Conservation (phyloP, 2,888 invertebrate species). For the Ctena decussata region DNA sequence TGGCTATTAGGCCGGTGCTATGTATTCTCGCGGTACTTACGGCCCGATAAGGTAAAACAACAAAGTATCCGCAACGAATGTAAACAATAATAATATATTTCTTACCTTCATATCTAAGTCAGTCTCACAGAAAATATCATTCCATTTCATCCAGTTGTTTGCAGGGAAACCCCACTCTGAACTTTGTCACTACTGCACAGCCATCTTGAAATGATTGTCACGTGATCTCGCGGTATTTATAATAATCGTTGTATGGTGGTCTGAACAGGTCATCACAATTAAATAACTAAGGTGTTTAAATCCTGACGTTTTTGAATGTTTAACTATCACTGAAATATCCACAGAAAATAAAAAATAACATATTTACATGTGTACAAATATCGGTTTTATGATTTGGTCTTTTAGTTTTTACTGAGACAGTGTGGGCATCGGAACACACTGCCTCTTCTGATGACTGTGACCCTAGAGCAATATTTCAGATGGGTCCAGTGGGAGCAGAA, state of each 20-base stretch:
- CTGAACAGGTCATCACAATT: neutral
- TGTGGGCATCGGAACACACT: constrained; percentile 7
- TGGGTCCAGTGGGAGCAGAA: constrained; percentile 7
- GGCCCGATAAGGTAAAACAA: neutral
- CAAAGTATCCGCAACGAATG: neutral
- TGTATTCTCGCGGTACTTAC: neutral
- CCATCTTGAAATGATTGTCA: neutral
- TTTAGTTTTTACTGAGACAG: too few species aligned
- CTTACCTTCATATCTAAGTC: neutral
- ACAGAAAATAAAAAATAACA: neutral
- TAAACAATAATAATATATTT: neutral
- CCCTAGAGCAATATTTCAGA: neutral
- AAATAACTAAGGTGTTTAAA: neutral
- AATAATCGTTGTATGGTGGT: neutral
- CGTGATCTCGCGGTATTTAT: neutral
- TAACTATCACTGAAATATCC: neutral
- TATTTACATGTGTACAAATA: too few species aligned
- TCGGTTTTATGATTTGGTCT: too few species aligned
- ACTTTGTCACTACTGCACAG: neutral
- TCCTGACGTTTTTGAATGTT: neutral
- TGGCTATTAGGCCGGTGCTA: too few species aligned
- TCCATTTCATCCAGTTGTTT: neutral
- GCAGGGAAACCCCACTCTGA: neutral
- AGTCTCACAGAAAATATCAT: neutral
- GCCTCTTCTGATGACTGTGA: neutral